Percentiles rank a stretch among this genome's conserved stretches.
phyloP scores from a whole-genome alignment of 2,888 invertebrate genomes.

The Meghimatium bilineatum region DNA sequence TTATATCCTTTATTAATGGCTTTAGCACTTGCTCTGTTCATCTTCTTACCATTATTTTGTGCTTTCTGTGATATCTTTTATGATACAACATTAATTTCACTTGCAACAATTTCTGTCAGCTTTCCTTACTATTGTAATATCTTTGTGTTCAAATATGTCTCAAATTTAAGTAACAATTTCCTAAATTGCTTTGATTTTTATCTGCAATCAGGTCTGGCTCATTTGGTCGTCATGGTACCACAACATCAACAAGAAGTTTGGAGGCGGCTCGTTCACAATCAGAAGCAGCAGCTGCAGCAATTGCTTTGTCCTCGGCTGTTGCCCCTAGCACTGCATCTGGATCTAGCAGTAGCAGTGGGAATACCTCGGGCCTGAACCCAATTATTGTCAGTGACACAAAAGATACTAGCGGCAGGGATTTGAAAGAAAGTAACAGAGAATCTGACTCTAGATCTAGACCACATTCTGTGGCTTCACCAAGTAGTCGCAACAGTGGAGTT shows the following conservation, averaged over 20 bases:
- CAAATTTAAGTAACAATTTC: background rate
- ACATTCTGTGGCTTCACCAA: constrained; percentile 50
- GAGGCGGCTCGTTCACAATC: constrained; percentile 48
- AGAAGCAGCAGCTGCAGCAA: constrained; percentile 40
- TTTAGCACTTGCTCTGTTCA: too few species aligned
- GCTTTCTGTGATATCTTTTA: too few species aligned
- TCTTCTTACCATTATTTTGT: too few species aligned
- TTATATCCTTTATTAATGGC: too few species aligned
- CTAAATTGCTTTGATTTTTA: background rate
- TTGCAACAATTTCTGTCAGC: too few species aligned
- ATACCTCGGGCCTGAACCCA: background rate
- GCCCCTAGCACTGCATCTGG: background rate
- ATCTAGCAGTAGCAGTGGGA: constrained; percentile 4
- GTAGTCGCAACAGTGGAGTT: constrained; percentile 55
- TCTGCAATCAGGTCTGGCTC: constrained; percentile 37
- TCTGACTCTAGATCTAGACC: constrained; percentile 29
- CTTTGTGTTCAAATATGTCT: background rate
- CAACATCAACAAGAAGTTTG: constrained; percentile 41
- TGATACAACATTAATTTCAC: too few species aligned
- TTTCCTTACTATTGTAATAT: too few species aligned
- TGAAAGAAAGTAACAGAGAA: constrained; percentile 31
- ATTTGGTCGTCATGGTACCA: constrained; percentile 47
- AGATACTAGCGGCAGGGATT: constrained; percentile 24
- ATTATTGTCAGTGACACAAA: constrained; percentile 39
- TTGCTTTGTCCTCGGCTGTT: background rate